A percentile compares a stretch with the other conserved stretches of the same genome.
These are phyloP conservation scores for Tricholauxania praeusta DNA, from an alignment of 2,888 invertebrate genomes.

Conservation along the genomic window DNA sequence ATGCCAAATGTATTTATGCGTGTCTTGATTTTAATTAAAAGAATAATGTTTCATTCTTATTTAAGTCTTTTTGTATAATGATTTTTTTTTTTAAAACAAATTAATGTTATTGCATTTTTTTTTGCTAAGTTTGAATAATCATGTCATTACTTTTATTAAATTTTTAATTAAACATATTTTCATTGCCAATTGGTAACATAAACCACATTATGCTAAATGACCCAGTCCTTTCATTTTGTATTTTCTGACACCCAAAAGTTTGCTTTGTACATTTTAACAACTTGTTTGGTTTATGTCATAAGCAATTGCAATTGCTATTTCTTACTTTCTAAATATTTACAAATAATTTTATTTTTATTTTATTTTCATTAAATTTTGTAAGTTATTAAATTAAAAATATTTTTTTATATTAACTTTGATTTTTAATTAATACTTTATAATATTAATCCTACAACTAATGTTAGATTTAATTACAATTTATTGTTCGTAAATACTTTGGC, in stretches of 20 bases:
- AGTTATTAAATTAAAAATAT: slow-evolving; percentile 17
- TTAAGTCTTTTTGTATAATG: no score
- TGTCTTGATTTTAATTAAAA: slow-evolving; percentile 12
- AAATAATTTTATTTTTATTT: background rate
- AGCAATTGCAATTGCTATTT: background rate
- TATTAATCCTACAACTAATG: background rate
- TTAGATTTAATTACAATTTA: slow-evolving; percentile 20
- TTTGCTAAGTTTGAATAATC: slow-evolving; percentile 5
- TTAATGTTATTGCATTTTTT: slow-evolving; percentile 3
- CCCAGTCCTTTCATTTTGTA: slow-evolving; percentile 1
- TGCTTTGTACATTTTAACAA: background rate
- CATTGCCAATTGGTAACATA: no score
- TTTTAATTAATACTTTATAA: background rate
- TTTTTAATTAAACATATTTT: no score
- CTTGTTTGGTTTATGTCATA: background rate
- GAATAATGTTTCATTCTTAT: background rate
- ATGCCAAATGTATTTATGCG: slow-evolving; percentile 30
- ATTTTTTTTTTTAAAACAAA: no score
- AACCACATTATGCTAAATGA: no score
- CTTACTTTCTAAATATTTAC: slow-evolving; percentile 4
- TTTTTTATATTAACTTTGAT: slow-evolving; percentile 5
- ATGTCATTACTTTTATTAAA: slow-evolving; percentile 11
- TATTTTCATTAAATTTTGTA: slow-evolving; percentile 10
- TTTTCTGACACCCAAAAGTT: background rate
- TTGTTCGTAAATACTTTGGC: slow-evolving; percentile 21